A percentile compares a stretch with the other conserved stretches of the same genome.
Conservation (phyloP, 2,113 vertebrate species). For the Channa argus region DNA sequence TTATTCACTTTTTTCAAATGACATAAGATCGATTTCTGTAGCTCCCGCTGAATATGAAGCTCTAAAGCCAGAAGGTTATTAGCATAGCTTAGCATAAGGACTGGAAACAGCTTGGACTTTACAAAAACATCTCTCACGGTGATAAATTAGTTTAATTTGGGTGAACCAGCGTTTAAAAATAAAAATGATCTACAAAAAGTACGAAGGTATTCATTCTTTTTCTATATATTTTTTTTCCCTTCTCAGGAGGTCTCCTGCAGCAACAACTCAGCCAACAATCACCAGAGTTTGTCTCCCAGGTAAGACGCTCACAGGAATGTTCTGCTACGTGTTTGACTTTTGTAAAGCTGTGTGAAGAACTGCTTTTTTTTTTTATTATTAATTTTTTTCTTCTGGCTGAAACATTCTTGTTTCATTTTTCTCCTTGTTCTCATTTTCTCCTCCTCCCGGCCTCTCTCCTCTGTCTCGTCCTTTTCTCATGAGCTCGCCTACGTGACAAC, state of each 20-base stretch:
- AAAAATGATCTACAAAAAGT: too few relatives aligned
- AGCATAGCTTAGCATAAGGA: too few relatives aligned
- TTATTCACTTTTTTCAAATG: too few relatives aligned
- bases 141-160: too few relatives aligned
- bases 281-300: constrained; percentile 96
- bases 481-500: constrained; percentile 68
- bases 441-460: neutral
- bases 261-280: constrained; percentile 88
- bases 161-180: too few relatives aligned
- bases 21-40: too few relatives aligned
- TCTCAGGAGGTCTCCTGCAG: constrained; percentile 92
- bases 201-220: neutral
- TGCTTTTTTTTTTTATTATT: neutral
- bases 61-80: too few relatives aligned
- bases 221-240: neutral
- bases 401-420: constrained; percentile 1
- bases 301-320: constrained; percentile 77
- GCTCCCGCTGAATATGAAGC: too few relatives aligned
- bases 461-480: constrained; percentile 3
- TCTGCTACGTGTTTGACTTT: constrained; percentile 11
- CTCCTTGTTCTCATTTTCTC: constrained; percentile 1
- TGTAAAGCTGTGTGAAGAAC: neutral
- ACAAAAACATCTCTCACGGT: too few relatives aligned
- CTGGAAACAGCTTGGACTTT: too few relatives aligned
- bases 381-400: neutral